Evolutionary conservation across 2,797 vertebrate genomes (phyloP).

Genomic region (Hoplostethus mediterraneus): DNA sequence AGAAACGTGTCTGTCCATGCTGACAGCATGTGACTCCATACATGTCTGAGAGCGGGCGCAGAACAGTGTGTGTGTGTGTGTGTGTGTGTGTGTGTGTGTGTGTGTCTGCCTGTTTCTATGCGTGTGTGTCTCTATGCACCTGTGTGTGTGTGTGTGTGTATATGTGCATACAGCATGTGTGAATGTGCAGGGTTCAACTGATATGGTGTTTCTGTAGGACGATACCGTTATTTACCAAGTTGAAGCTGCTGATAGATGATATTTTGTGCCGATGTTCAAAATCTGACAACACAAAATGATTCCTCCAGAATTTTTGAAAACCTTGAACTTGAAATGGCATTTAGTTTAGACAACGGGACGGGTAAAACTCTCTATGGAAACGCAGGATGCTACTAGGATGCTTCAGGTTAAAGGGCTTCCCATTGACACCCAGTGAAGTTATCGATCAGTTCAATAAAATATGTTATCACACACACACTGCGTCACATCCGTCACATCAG

Average conservation of each 20-base stretch:
- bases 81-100: slow-evolving; percentile 5
- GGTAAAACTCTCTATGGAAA: background rate
- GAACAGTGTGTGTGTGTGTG: slow-evolving; percentile 31
- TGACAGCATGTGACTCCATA: slow-evolving; percentile 64
- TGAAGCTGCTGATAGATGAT: background rate
- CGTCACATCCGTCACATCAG: background rate
- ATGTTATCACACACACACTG: no score
- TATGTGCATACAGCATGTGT: background rate
- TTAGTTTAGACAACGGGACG: no score
- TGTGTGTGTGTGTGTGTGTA: slow-evolving; percentile 3
- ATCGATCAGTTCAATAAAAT: no score
- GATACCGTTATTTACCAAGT: background rate
- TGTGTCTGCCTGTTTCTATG: background rate
- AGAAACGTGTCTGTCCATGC: slow-evolving; percentile 64
- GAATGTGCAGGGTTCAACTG: slow-evolving; percentile 11
- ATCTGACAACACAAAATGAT: no score
- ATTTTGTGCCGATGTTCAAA: no score
- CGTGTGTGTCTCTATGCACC: background rate
- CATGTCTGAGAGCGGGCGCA: slow-evolving; percentile 21
- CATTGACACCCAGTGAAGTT: no score
- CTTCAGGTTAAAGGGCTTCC: no score
- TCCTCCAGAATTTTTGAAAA: no score
- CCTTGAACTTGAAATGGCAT: no score
- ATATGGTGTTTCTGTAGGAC: background rate
- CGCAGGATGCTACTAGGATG: background rate